Conservation (phyloP, 1,140 invertebrate genomes). For the Drosophila nikananu region DNA sequence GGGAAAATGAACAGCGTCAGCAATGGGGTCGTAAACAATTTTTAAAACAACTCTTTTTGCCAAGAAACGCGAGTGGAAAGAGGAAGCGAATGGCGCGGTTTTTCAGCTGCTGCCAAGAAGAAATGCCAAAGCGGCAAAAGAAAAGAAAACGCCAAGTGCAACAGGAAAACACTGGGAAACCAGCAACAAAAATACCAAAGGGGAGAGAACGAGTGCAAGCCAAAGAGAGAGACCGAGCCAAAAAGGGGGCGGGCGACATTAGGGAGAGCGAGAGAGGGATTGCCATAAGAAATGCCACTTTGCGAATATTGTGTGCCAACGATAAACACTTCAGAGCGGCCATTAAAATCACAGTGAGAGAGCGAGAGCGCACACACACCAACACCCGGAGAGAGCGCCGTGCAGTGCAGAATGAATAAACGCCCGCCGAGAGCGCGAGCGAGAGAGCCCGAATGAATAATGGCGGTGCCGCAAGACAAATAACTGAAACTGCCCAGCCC, state of each 20-base stretch:
- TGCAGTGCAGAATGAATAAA: constrained; percentile 61
- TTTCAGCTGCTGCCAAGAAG: constrained; percentile 81
- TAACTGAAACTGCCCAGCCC: constrained; percentile 71
- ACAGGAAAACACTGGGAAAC: constrained; percentile 44
- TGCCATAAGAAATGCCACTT: constrained; percentile 81
- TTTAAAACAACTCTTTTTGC: constrained; percentile 84
- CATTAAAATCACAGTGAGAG: constrained; percentile 84
- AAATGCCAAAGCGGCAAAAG: constrained; percentile 55
- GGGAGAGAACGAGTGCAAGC: constrained; percentile 45
- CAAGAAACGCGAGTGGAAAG: constrained; percentile 46
- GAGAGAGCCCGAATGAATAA: constrained; percentile 78
- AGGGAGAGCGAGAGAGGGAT: constrained; percentile 32
- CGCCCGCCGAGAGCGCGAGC: constrained; percentile 27
- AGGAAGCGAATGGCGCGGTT: constrained; percentile 70
- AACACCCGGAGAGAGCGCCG: constrained; percentile 15
- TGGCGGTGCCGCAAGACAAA: constrained; percentile 85
- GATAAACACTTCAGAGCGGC: constrained; percentile 85
- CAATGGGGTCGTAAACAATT: constrained; percentile 77
- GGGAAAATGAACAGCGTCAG: constrained; percentile 81
- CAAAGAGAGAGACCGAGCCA: constrained; percentile 26
- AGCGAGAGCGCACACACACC: constrained; percentile 52
- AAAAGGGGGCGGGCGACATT: constrained; percentile 73
- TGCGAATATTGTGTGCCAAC: constrained; percentile 85
- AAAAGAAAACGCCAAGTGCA: constrained; percentile 64
- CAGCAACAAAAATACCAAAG: constrained; percentile 47